Base-by-base conservation (phyloP, 2,113 vertebrate species). In the Oceanodroma tethys region DNA sequence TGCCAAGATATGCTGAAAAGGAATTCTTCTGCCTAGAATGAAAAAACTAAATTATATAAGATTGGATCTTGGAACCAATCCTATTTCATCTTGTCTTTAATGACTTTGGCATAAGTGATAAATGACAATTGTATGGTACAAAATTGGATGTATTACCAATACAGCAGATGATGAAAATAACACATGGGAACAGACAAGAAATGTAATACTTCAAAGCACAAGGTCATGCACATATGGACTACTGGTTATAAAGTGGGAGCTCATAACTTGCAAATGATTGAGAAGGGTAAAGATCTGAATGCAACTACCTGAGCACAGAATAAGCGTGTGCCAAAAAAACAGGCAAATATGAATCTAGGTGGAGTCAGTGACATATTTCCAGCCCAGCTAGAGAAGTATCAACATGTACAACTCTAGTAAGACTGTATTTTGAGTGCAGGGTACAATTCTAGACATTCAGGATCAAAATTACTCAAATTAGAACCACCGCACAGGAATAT, bases 21-120 rank as follows among this genome's bases (percentile, higher is more conserved):
- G 15, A 81, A 50, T 6, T 22, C 9, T 76, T 76, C 59, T 84
- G 13, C 42, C 50, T 58, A 55, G 47, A 74, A 87, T 55, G 34
- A 43, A 53, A 75, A 65, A 43, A 20, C 2, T 66, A 21, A 66
- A 45, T 43, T 45, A 47, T n/a, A 76, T 34, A 58, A 88, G 30
- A 87, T 13, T 71, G 6, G 29, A 70, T 73, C 72, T 86, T 65
- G 63, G 68, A 86, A 94, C 45, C 3, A 86, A 47, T 80, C 21
- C 3, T 72, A 26, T 86, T 92, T 95, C 22, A 67, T 83, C 36
- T 62, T 84, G 30, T 52, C 55, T 81, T 89, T 94, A 94, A 81
- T 81, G 78, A 93, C 60, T 32, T 91, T 81, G 45, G 32, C 55
- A 75, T 43, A 84, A 83, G 15, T 86, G 4, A 84, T 16, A 86